Evolutionary conservation across 1,140 invertebrate species (phyloP).

Genomic region (Drosophila ficusphila): DNA sequence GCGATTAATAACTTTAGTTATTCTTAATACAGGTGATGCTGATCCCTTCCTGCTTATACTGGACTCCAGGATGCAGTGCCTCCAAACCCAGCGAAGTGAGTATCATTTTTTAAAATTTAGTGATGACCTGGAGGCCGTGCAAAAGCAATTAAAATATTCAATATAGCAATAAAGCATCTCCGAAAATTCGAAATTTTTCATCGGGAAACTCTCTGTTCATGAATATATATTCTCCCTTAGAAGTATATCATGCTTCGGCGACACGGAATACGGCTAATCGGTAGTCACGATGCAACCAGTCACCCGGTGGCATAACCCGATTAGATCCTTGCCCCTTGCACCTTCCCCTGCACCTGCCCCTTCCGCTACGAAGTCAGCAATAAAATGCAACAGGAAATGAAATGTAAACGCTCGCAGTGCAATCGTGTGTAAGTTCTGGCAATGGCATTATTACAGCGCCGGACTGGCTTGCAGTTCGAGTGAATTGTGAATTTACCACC

Average conservation of each 20-base stretch:
- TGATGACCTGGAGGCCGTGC: too few species aligned
- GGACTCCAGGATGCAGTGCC: too few species aligned
- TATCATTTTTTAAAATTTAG: too few species aligned
- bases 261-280: background rate
- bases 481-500: background rate
- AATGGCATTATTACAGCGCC: conserved; percentile 42
- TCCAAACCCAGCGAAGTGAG: too few species aligned
- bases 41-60: too few species aligned
- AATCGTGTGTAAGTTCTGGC: conserved; percentile 54
- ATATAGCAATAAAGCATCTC: too few species aligned
- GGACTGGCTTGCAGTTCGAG: conserved; percentile 24
- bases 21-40: too few species aligned
- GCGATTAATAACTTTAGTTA: too few species aligned
- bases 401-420: conserved; percentile 49
- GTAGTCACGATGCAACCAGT: background rate
- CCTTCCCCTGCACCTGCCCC: background rate
- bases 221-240: background rate
- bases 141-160: too few species aligned
- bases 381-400: conserved; percentile 60
- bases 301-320: conserved; percentile 9
- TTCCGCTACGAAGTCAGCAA: conserved; percentile 20
- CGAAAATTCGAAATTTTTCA: too few species aligned
- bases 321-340: background rate
- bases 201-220: background rate
- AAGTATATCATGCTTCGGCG: background rate